Base-by-base conservation (phyloP, 2,113 vertebrate species). In the Etia nguti region DNA sequence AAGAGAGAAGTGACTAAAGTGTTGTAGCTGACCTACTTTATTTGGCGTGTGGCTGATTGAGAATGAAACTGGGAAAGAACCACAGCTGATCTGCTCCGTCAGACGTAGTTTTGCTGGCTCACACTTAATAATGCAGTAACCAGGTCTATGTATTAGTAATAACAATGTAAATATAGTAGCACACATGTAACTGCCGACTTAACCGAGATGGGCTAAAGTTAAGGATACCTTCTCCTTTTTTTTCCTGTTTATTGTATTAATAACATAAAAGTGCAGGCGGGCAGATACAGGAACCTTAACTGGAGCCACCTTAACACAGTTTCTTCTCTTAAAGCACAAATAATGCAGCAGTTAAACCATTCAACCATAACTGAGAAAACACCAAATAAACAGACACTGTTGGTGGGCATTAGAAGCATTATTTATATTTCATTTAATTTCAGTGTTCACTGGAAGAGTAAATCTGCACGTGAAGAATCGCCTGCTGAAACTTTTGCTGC, bases 101-200 rank as follows among this genome's bases (percentile, higher is more conserved):
- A 68, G 36, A 13, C 6, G 1, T 1, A 16, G 38, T 0, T 43
- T 24, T 48, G 10, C 5, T 48, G 46, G 4, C 46, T 15, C 43
- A 16, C 46, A 48, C 5, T 13, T 38, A 24, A 10, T 38, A 26
- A 18, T 6, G 15, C 16, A 62, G 41, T 18, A 48, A 43, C 62
- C 38, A 43, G 38, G 38, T 41, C n/a, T 43, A 16, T 22, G 36
- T 24, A 70, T 43, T 4, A 1, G 36, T 13, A 36, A 18, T 43
- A 41, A 24, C 36, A 43, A 70, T 15, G 36, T 6, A 41, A 43
- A 16, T 2, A 62, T 11, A 36, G 29, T 11, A 34, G 29, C 26
- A 31, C 15, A 31, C 26, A 68, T 68, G 20, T 22, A 36, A 11
- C n/a, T 55, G 54, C 54, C n/a, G n/a, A 24, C 31, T 31, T 36